Evolutionary conservation across 2,888 invertebrate species (phyloP), one percentile per base, ranked within the genome.

Genomic region (Thera obeliscata): DNA sequence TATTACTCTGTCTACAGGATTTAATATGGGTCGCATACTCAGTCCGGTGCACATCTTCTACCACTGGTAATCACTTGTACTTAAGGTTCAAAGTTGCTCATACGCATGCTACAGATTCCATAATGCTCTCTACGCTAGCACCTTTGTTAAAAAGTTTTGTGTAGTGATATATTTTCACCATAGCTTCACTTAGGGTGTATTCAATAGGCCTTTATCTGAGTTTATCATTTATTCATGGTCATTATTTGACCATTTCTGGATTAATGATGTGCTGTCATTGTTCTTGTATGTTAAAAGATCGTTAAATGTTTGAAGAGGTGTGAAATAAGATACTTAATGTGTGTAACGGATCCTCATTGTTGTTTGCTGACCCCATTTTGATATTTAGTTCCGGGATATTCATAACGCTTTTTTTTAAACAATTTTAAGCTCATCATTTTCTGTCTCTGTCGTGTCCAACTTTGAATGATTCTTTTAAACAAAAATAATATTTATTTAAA

Each of bases 181-280:
- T 88, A 78, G 76, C 74, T 76, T 80, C 82, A 81, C 78, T 60
- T 66, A 69, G 69, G 69, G 69, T 69, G 63, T 61, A 61, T 66
- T 69, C 66, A 66, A 69, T 63, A 48, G 69, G 60, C 66, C 66
- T 67, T 71, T 88, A 90, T 90, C 91, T 87, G 79, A 85, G 80
- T 85, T 73, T 81, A 90, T 89, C 87, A 92, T 91, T 92, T 93
- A 93, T 93, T 93, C 90, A 91, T 91, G 93, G 93, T 93, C 93
- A 93, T 93, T 93, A 93, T 93, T 93, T 93, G 93, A 92, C 93
- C 93, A 88, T 93, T 92, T 91, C 84, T 75, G 80, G 86, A 87
- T 88, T 93, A 91, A 93, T 93, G 92, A 91, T 90, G 88, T 88
- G 86, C 81, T 79, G 85, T 87, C 87, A 84, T 91, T 93, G 92